Base-by-base conservation (phyloP, 2,113 vertebrate species). In the Corapipo altera region DNA sequence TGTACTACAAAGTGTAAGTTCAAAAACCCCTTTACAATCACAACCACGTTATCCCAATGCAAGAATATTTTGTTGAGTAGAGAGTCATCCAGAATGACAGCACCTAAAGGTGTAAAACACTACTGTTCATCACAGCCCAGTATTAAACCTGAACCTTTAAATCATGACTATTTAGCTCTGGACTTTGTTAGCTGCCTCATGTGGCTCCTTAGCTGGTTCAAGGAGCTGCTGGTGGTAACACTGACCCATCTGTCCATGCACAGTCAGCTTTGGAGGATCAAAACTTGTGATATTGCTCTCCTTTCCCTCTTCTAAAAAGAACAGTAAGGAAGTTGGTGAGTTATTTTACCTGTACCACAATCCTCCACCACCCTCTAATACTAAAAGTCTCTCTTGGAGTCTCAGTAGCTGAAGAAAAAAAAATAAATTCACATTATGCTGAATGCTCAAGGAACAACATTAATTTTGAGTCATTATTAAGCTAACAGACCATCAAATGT, bases 401-500 rank as follows among this genome's bases (percentile, higher is more conserved):
- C 80, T 78, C 48, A 95, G 48, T 9, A 91, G 43, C 15, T 81
- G 49, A 67, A 80, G 18, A 14, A 52, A 71, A 72, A 28, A 30
- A 52, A 24, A 64, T 28, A 28, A 9, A 52, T 27, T 65, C 43
- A 62, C 26, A 46, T 44, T n/a, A 74, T 58, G 46, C 37, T 41
- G 88, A 74, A 86, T 74, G 81, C 80, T 90, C 57, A 57, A 57
- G 66, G 54, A 81, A 78, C 13, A 9, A 37, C 66, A 44, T 72
- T 49, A 4, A 64, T 81, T 93, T 69, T n/a, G 43, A 81, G 77
- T 85, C 43, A 78, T 91, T 65, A 87, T 72, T 89, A 93, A 95
- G 65, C 81, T 81, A 95, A 93, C 57, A 67, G 90, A 82, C 73
- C 87, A 85, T 85, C 84, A 87, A 78, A 93, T 78, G 65, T 51